Evolutionary conservation across 2,888 invertebrate species (phyloP).

Genomic region (Sthenelais limicola): DNA sequence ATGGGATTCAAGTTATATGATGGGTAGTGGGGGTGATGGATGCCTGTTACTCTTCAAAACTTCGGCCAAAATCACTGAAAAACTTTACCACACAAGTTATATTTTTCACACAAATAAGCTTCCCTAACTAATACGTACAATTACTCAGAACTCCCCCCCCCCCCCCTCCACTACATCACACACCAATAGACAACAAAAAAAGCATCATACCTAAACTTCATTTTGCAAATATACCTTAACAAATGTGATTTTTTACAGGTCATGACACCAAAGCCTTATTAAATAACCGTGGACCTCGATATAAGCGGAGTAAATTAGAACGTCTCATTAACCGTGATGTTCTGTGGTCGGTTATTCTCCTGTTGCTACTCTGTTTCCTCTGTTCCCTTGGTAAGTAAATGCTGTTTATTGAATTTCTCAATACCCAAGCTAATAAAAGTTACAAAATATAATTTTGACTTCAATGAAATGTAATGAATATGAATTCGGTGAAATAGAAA

Average conservation of each 20-base stretch:
- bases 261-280: slow-evolving; percentile 98
- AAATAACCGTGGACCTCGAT: slow-evolving; percentile 95
- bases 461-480: background rate
- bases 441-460: background rate
- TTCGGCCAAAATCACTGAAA: no score
- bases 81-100: no score
- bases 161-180: no score
- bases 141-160: no score
- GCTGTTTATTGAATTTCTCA: background rate
- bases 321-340: slow-evolving; percentile 95
- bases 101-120: no score
- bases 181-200: no score
- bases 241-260: slow-evolving; percentile 74
- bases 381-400: slow-evolving; percentile 83
- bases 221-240: no score
- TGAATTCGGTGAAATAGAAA: background rate
- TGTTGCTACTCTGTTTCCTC: slow-evolving; percentile 89
- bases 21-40: no score
- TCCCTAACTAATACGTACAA: no score
- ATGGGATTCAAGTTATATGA: no score
- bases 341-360: slow-evolving; percentile 94
- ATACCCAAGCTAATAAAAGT: background rate
- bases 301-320: slow-evolving; percentile 93
- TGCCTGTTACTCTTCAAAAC: no score
- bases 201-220: no score